Base-by-base conservation (phyloP, 2,888 invertebrate species). In the Nomada flava region DNA sequence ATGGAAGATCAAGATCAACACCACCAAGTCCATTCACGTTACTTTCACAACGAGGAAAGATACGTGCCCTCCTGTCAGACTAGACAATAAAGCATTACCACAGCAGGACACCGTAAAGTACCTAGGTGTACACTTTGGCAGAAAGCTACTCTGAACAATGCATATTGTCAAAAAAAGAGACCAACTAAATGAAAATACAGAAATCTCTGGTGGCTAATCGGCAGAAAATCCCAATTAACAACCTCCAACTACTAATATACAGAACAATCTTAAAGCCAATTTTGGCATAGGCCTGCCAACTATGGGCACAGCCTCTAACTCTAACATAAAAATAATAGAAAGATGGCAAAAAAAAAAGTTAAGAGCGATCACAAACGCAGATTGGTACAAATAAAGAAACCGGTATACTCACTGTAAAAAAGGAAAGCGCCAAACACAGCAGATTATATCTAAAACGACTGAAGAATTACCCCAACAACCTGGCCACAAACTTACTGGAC, bases 231-330 rank as follows among this genome's bases (percentile, higher is more conserved):
- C 5, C 29, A 85, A 29, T 60, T 87, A 44, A 76, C 69, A 0
- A 57, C 74, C 0, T 0, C 62, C 20, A 84, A 79, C 52, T 83
- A 1, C 2, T 64, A 2, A 55, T 85, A n/a, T 84, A 85, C 44
- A 83, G 84, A 67, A 36, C 65, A 1, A 79, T 79, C 9, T n/a
- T 36, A 13, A 86, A 83, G 52, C 77, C 80, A 18, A 67, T 80
- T 57, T 83, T 75, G 80, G 74, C 62, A 1, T 88, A 81, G 36
- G 83, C 83, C 0, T 67, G 68, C n/a, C 68, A 83, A 73, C 59
- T 84, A 2, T 84, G 84, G 85, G 83, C 11, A 71, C 72, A 2
- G 76, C 76, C 1, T 72, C 64, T 13, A 75, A 82, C 9, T 50
- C 59, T 18, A 74, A 67, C 36, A 50, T 67, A 59, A 74, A 67